Percentiles rank a stretch among this genome's conserved stretches.
Evolutionary conservation across 2,888 invertebrate species (phyloP).

Genomic region (Orchestes rusci): DNA sequence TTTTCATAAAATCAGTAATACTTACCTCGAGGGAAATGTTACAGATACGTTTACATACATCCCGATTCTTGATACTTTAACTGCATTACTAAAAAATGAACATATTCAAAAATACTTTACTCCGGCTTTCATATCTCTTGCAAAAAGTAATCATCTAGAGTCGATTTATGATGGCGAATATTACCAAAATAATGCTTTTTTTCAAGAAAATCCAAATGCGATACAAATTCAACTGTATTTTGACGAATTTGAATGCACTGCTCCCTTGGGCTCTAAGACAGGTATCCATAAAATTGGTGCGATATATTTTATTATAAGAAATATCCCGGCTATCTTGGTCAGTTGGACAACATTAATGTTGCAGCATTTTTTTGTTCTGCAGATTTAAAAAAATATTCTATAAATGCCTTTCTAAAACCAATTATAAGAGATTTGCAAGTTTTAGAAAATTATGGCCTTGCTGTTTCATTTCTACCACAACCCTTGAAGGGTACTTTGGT

Average conservation of each 20-base stretch:
- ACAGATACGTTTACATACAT: constrained; percentile 7
- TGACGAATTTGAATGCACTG: constrained; percentile 24
- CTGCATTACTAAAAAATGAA: not conserved
- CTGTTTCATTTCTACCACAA: constrained; percentile 1
- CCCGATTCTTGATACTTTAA: constrained; percentile 8
- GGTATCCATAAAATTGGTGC: constrained; percentile 25
- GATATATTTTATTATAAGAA: constrained; percentile 21
- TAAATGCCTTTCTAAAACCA: constrained; percentile 14
- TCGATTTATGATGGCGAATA: constrained; percentile 1
- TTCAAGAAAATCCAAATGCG: constrained; percentile 4
- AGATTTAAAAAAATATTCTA: constrained; percentile 17
- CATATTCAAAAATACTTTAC: constrained; percentile 1
- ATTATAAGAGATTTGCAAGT: constrained; percentile 20
- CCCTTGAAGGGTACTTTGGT: constrained; percentile 17
- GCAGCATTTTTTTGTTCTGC: constrained; percentile 17
- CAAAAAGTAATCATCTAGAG: not conserved
- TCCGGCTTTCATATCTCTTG: not conserved
- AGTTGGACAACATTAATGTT: constrained; percentile 19
- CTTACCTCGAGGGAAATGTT: constrained; percentile 8
- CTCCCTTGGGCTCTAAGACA: constrained; percentile 24
- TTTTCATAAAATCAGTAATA: constrained; percentile 1
- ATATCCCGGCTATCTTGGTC: constrained; percentile 17
- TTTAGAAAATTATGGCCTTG: constrained; percentile 16
- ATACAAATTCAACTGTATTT: constrained; percentile 22
- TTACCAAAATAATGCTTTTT: constrained; percentile 3